Evolutionary conservation across 2,797 vertebrate genomes (phyloP).

Genomic region (Catamblyrhynchus diadema): DNA sequence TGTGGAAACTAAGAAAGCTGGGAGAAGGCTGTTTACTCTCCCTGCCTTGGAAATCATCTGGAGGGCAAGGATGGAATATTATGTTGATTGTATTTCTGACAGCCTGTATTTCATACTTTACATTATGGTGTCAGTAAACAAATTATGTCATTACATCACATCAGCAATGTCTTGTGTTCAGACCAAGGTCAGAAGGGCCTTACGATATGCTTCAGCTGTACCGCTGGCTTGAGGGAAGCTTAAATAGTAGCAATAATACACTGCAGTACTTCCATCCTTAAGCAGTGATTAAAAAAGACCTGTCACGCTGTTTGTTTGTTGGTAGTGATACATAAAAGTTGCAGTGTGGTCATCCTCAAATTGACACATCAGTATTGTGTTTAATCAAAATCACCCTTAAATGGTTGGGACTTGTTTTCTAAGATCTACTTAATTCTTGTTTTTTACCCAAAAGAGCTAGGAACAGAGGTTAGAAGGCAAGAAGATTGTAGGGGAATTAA

Average conservation of each 20-base stretch:
- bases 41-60: slow-evolving; percentile 83
- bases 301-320: neutral
- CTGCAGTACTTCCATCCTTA: neutral
- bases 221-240: neutral
- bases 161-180: neutral
- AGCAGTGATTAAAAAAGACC: neutral
- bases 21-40: slow-evolving; percentile 98
- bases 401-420: neutral
- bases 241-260: neutral
- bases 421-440: neutral
- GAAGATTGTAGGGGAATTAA: neutral
- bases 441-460: neutral
- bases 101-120: neutral
- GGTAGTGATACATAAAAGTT: neutral
- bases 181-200: neutral
- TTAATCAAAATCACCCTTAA: neutral
- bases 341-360: neutral
- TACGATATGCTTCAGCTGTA: neutral
- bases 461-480: neutral
- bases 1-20: slow-evolving; percentile 87
- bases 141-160: neutral
- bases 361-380: neutral
- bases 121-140: neutral
- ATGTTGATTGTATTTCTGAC: neutral
- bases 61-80: slow-evolving; percentile 10